phyloP scores from a whole-genome alignment of 2,888 invertebrate genomes.

The Epistrophe eligans region DNA sequence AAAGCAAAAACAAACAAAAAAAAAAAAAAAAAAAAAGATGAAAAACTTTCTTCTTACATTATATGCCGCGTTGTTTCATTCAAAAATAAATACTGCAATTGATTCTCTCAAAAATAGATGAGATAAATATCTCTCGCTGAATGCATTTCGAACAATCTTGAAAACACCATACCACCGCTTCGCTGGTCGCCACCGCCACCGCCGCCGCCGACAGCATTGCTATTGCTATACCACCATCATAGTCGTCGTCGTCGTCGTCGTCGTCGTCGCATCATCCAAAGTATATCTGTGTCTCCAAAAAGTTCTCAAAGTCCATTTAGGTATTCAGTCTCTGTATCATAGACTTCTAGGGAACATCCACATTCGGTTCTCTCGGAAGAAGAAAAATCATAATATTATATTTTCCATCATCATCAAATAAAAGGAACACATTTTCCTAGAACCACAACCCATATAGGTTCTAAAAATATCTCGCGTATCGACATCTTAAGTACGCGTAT shows the following conservation, averaged over 20 bases:
- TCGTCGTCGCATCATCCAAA: conserved; percentile 2
- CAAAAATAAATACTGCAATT: conserved; percentile 69
- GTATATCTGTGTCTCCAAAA: conserved; percentile 69
- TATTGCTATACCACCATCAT: not conserved
- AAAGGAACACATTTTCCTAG: conserved; percentile 43
- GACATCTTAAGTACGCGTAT: conserved; percentile 40
- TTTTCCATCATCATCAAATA: conserved; percentile 30
- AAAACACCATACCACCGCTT: no score
- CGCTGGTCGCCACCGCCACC: not conserved
- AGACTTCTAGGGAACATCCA: conserved; percentile 71
- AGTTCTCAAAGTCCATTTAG: conserved; percentile 59
- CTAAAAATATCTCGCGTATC: conserved; percentile 63
- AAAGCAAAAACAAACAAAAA: conserved; percentile 8
- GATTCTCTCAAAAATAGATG: conserved; percentile 52
- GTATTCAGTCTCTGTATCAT: conserved; percentile 63
- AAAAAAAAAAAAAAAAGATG: not conserved
- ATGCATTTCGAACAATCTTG: conserved; percentile 33
- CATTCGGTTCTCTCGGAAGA: conserved; percentile 12
- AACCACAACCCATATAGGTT: conserved; percentile 34
- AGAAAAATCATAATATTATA: conserved; percentile 27
- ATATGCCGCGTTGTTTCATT: conserved; percentile 14
- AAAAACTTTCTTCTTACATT: conserved; percentile 8
- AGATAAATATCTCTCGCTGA: conserved; percentile 2
- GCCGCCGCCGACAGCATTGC: no score
- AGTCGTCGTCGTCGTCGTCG: not conserved